Base-by-base conservation (phyloP, 2,888 invertebrate species). In the Empis livida region DNA sequence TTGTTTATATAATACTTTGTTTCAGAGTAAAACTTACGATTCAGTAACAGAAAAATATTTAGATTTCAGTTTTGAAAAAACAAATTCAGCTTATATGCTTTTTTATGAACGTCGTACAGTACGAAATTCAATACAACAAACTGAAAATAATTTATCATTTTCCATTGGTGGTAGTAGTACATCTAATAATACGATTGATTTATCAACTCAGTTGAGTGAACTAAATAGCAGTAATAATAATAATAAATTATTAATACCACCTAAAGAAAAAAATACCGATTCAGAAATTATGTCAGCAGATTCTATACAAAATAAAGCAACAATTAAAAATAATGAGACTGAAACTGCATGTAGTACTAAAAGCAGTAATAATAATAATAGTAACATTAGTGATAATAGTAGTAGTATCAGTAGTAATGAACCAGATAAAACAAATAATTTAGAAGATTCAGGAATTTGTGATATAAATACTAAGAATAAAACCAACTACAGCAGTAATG, bases 1-100 rank as follows among this genome's bases (percentile, higher is more conserved):
- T n/a, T n/a, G n/a, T n/a, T n/a, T n/a, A n/a, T n/a, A n/a, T n/a
- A n/a, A n/a, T n/a, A n/a, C 8, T 10, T 32, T 30, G 16, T 13
- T 75, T 15, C 70, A 88, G 85, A 93, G 93, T 62, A 94, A 94
- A 74, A 94, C 93, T 0, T 95, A 94, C 63, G 95, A 95, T 65
- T 90, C 93, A 0, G 92, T 93, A 20, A 92, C 92, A 10, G 95
- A 95, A 60, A 94, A 94, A 66, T 95, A 93, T 66, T 87, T 95
- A 85, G 95, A 95, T 67, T 92, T 95, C 63, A 93, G 93, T 59
- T 94, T 94, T 65, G 95, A 95, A 70, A 95, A 95, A 74, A 94
- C 94, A 3, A 94, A 95, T 70, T 93, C 92, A 61, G 95, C 95
- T 1, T 95, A 95, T 68, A 95, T 95, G 95, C 66, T 95, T 57